A percentile compares a stretch with the other conserved stretches of the same genome.
Conservation (phyloP, 2,113 vertebrate genomes). For the Tychaedon coryphoeus region DNA sequence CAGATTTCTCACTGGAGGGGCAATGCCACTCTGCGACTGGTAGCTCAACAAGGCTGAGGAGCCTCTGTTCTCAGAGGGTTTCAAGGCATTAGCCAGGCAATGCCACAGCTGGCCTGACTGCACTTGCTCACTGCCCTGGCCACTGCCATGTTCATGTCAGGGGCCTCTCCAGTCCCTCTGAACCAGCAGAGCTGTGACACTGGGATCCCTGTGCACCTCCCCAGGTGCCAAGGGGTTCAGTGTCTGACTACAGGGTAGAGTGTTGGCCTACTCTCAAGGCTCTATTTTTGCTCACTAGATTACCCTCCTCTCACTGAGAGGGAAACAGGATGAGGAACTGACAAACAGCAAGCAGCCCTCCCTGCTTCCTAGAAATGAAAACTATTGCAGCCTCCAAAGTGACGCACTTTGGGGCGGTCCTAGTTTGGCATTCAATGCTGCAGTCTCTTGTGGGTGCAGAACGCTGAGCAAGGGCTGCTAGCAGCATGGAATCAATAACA, state of each 20-base stretch:
- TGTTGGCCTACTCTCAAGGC: not conserved
- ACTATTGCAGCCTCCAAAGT: not conserved
- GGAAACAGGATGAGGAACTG: not conserved
- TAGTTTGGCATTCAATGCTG: not conserved
- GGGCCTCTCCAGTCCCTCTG: not conserved
- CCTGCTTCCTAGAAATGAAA: not conserved
- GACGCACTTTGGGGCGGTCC: not conserved
- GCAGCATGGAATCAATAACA: not conserved
- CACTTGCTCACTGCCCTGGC: not conserved
- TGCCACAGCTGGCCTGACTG: not conserved
- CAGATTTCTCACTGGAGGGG: not conserved
- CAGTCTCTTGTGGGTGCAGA: conserved; percentile 24
- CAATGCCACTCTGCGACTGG: not conserved
- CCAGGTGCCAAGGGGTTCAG: not conserved
- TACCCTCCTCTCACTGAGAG: not conserved
- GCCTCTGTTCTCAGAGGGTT: not conserved
- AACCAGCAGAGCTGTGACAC: fast-evolving
- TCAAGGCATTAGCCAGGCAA: not conserved
- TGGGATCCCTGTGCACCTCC: not conserved
- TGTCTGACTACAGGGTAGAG: not conserved
- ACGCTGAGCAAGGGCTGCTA: conserved; percentile 1
- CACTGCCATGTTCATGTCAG: not conserved
- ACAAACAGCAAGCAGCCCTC: not conserved
- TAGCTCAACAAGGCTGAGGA: not conserved
- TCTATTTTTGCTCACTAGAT: not conserved